Conservation (phyloP, 2,797 vertebrate genomes). For the Danio aesculapii region DNA sequence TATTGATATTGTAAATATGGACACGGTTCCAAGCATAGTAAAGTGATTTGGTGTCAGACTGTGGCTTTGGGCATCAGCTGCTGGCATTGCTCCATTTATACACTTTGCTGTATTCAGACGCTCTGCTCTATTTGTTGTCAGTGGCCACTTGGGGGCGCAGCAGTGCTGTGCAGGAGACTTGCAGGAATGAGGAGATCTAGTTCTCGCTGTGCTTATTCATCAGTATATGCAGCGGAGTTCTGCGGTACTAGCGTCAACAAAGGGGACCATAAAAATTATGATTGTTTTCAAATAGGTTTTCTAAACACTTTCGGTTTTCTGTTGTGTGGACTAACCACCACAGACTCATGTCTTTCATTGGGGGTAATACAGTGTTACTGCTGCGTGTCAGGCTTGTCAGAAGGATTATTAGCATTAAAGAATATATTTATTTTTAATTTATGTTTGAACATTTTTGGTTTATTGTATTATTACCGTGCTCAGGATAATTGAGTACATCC, state of each 20-base stretch:
- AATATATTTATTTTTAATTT: too few relatives aligned
- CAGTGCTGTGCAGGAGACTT: constrained; percentile 62
- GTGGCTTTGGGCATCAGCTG: constrained; percentile 71
- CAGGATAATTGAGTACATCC: too few relatives aligned
- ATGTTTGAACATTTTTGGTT: too few relatives aligned
- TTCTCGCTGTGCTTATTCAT: background rate
- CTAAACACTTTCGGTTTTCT: background rate
- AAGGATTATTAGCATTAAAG: too few relatives aligned
- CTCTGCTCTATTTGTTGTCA: constrained; percentile 20
- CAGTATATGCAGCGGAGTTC: background rate
- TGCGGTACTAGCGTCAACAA: background rate
- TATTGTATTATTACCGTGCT: too few relatives aligned
- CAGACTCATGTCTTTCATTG: too few relatives aligned
- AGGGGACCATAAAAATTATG: background rate
- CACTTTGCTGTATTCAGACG: background rate
- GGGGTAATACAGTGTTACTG: too few relatives aligned
- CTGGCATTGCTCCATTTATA: constrained; percentile 47
- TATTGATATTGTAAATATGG: constrained; percentile 77
- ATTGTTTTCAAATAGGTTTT: constrained; percentile 1
- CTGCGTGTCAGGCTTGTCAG: too few relatives aligned
- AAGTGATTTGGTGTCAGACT: constrained; percentile 82
- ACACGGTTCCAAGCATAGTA: constrained; percentile 71
- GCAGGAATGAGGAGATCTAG: background rate
- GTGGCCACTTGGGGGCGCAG: constrained; percentile 89
- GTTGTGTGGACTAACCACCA: background rate